Evolutionary conservation across 92 coral and sea anemone genomes (phyloP).

Genomic region (Pocillopora grandis): DNA sequence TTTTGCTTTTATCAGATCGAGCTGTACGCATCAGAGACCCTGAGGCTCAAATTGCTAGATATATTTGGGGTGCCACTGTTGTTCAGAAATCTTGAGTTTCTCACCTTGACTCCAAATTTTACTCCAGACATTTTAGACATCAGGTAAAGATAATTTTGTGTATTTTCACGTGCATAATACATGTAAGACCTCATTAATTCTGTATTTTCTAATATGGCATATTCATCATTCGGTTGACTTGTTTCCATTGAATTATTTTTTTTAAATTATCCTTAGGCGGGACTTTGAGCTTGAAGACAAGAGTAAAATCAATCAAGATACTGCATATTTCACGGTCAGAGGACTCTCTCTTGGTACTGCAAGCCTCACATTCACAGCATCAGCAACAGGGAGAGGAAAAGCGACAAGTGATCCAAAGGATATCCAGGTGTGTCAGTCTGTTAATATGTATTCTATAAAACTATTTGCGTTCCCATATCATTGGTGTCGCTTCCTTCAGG

Average conservation of each 20-base stretch:
- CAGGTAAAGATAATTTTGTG: conserved; percentile 54
- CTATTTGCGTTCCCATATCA: neutral
- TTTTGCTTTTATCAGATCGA: conserved; percentile 68
- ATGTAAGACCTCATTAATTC: too few species aligned
- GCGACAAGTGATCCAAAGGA: conserved; percentile 94
- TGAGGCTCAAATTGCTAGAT: conserved; percentile 77
- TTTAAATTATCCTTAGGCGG: neutral
- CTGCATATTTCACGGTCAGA: conserved; percentile 75
- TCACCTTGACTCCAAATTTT: conserved; percentile 78
- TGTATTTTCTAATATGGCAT: too few species aligned
- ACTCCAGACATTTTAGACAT: conserved; percentile 79
- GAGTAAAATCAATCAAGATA: conserved; percentile 45
- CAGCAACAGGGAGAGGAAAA: conserved; percentile 68
- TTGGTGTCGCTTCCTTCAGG: neutral
- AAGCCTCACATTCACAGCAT: conserved; percentile 85
- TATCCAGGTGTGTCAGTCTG: conserved; percentile 60
- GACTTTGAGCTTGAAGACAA: conserved; percentile 11
- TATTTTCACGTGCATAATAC: neutral
- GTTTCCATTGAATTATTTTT: neutral
- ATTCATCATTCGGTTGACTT: neutral
- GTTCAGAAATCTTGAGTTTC: conserved; percentile 65
- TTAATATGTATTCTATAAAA: too few species aligned
- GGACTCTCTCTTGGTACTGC: conserved; percentile 92
- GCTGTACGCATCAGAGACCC: conserved; percentile 73
- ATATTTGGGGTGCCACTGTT: conserved; percentile 79